Evolutionary conservation across 1,140 invertebrate genomes (phyloP), one percentile per base, ranked within the genome.

Genomic region (Tetragonula clypearis): DNA sequence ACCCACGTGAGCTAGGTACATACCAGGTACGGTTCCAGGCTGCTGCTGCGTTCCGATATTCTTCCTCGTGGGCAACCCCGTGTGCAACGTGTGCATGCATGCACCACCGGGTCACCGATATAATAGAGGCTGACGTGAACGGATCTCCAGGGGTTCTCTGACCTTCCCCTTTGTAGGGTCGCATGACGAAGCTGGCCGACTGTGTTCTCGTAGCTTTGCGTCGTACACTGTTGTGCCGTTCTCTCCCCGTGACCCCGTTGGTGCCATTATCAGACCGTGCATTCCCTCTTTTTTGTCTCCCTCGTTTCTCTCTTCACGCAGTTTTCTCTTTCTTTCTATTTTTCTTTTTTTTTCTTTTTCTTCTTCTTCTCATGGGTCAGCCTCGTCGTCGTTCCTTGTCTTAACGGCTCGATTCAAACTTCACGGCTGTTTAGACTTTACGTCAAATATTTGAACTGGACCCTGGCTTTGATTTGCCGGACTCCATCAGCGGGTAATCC

Each of bases 61-160:
- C 85, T 91, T 79, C 86, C 81, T 89, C 75, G 77, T 74, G 72
- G 76, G 35, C 87, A 87, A 88, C 75, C 91, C 86, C 79, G 80
- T n/a, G 82, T 89, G 87, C 84, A 86, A 86, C 78, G 90, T 41
- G 41, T 68, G 87, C 85, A 76, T 87, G 80, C 86, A 88, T 85
- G 82, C 82, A 78, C 76, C 84, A 79, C 72, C 72, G 82, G 80
- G 83, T 90, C 85, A 79, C 79, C 89, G 69, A 82, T 87, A 87
- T 89, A 91, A 92, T 90, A 82, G 88, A 89, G 85, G 77, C 85
- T 86, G 87, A 86, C 81, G 82, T 71, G 85, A 86, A 84, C 85
- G 69, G 72, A 88, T 88, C 92, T 80, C 77, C 88, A 72, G 88
- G 92, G 86, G 85, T 91, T 88, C 91, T 91, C 87, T 90, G 89